phyloP scores from a whole-genome alignment of 1,140 invertebrate species.

The Drosophila virilis region DNA sequence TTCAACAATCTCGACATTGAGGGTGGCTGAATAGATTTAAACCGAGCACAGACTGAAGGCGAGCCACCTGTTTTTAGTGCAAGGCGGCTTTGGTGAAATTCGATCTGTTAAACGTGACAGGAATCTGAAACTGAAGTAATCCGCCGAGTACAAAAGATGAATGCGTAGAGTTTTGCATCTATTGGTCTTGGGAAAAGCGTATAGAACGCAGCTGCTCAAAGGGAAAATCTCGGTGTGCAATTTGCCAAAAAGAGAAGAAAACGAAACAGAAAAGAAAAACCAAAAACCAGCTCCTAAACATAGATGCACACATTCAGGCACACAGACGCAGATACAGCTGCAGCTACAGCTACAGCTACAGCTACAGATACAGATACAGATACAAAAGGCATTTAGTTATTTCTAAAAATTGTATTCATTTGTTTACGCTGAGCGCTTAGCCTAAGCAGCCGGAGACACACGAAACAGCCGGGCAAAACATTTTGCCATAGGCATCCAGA shows the following conservation, averaged over 20 bases:
- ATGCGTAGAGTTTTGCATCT: slow-evolving; percentile 41
- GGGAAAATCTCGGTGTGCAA: slow-evolving; percentile 4
- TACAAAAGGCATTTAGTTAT: slow-evolving; percentile 43
- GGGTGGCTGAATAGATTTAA: slow-evolving; percentile 23
- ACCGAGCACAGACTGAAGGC: slow-evolving; percentile 9
- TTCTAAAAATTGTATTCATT: slow-evolving; percentile 37
- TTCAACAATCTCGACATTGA: slow-evolving; percentile 28
- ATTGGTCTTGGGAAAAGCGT: slow-evolving; percentile 8
- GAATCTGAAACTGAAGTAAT: slow-evolving; percentile 41
- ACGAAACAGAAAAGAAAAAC: background rate
- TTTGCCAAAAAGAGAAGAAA: slow-evolving; percentile 17
- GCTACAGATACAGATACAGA: slow-evolving; percentile 19
- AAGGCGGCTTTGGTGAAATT: slow-evolving; percentile 33
- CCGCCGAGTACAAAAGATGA: slow-evolving; percentile 38
- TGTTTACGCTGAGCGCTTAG: slow-evolving; percentile 42
- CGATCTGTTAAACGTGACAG: slow-evolving; percentile 37
- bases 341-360: slow-evolving; percentile 27
- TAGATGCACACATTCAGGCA: slow-evolving; percentile 1
- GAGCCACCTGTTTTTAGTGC: slow-evolving; percentile 33
- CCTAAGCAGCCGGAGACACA: slow-evolving; percentile 21
- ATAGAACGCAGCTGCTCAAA: slow-evolving; percentile 18
- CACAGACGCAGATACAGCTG: slow-evolving; percentile 7
- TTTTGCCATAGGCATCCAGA: slow-evolving; percentile 4
- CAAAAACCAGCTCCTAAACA: slow-evolving; percentile 41
- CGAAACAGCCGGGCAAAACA: background rate